A percentile compares a stretch with the other conserved stretches of the same genome.
These are phyloP conservation scores for Crossocerus cetratus DNA, from an alignment of 2,888 invertebrate genomes.

Conservation along the genomic window DNA sequence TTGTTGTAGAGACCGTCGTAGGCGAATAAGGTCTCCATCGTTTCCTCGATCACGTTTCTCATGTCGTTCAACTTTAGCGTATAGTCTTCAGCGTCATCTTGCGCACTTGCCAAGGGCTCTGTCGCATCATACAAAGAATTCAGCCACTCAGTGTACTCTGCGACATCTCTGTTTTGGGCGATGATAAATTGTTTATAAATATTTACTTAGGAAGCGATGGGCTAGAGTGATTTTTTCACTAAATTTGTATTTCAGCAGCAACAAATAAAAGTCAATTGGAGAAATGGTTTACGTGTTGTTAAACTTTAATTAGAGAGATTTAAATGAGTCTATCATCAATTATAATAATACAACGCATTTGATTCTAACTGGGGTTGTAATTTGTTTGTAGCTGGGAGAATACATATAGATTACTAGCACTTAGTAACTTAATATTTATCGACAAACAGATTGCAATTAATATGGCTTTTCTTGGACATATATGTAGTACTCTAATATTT, in stretches of 20 bases:
- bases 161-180: slow-evolving; percentile 53
- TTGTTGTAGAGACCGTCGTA: slow-evolving; percentile 70
- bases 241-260: background rate
- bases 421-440: too few relatives aligned
- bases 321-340: too few relatives aligned
- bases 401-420: too few relatives aligned
- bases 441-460: too few relatives aligned
- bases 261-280: background rate
- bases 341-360: too few relatives aligned
- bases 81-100: slow-evolving; percentile 58
- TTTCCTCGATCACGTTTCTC: slow-evolving; percentile 61
- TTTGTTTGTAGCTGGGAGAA: too few relatives aligned
- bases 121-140: slow-evolving; percentile 65
- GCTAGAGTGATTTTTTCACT: background rate
- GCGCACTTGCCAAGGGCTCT: slow-evolving; percentile 59
- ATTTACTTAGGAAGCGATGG: background rate
- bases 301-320: too few relatives aligned
- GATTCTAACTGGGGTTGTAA: too few relatives aligned
- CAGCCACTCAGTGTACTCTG: slow-evolving; percentile 68
- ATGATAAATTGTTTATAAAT: background rate
- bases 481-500: too few relatives aligned
- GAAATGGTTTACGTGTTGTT: too few relatives aligned
- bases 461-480: too few relatives aligned
- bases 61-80: slow-evolving; percentile 64
- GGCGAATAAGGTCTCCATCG: slow-evolving; percentile 69